Evolutionary conservation across 2,888 invertebrate species (phyloP), one percentile per base, ranked within the genome.

Genomic region (Lepidocyrtoides sp.): DNA sequence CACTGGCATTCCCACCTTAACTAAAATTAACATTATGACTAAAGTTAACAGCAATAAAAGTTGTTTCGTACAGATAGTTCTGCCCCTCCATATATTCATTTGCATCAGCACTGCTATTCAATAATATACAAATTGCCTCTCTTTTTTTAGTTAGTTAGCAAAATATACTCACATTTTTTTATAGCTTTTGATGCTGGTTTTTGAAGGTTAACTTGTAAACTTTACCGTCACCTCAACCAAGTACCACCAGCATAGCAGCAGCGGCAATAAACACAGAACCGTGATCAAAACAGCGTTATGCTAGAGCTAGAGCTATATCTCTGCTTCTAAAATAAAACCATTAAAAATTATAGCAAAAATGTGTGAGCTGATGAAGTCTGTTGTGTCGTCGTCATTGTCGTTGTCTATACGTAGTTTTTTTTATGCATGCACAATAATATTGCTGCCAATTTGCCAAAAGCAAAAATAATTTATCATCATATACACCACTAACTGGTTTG

Each of bases 141-240:
- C 23, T 5, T 26, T 12, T 26, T 36, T 20, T 26, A 20, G 63
- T 29, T 14, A 29, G 29, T 63, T 51, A 17, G 54, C 32, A 10
- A 32, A 41, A 41, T 10, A n/a, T n/a, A n/a, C n/a, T n/a, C n/a
- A n/a, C n/a, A 14, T 36, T 72, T 84, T 66, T 86, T 44, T 51
- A 75, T 75, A 1, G 4, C 12, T 51, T 77, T 51, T 5, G 14
- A 23, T 54, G 81, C 57, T 66, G 69, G 63, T 79, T 81, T 88
- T 81, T 81, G 88, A 88, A 88, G 88, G 88, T 81, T 88, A 88
- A 88, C 88, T 69, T 69, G 69, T 88, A 66, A 88, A 88, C 57
- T 54, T 81, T 36, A 81, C 36, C 36, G 41, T 77, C 51, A 77
- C 51, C 51, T 36, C 36, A 17, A 60, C 60, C 4, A 23, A 48